Percentiles rank a stretch among this genome's conserved stretches.
phyloP scores from a whole-genome alignment of 2,888 invertebrate genomes.

The Chirona hameri region DNA sequence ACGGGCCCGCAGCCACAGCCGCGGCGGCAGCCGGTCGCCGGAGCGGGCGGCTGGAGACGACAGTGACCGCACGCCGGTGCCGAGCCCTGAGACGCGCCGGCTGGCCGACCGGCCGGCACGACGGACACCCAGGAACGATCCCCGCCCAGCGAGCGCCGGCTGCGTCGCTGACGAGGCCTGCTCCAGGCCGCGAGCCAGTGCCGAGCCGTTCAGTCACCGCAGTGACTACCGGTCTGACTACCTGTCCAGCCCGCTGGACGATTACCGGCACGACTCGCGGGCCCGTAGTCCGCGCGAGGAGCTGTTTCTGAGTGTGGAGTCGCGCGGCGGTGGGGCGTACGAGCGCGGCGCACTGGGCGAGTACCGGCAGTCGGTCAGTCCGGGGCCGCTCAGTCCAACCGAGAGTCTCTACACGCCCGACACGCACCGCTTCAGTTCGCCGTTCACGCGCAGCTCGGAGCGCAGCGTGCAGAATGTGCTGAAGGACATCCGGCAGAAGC shows the following conservation, averaged over 20 bases:
- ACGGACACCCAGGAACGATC: not conserved
- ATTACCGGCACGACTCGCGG: not conserved
- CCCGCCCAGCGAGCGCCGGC: not conserved
- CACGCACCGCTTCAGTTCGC: not conserved
- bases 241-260: not conserved
- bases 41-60: not conserved
- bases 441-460: not conserved
- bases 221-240: not conserved
- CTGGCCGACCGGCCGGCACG: not conserved
- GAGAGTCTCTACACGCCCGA: not conserved
- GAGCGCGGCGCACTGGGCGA: not conserved
- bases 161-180: not conserved
- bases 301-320: no score
- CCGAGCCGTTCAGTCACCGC: not conserved
- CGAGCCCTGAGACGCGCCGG: not conserved
- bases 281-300: not conserved
- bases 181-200: not conserved
- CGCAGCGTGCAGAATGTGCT: slow-evolving; percentile 24
- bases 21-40: not conserved
- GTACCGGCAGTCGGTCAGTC: not conserved
- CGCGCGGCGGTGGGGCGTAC: not conserved
- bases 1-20: not conserved
- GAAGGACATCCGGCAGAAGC: slow-evolving; percentile 2
- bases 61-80: not conserved
- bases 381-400: not conserved